Evolutionary conservation across 2,797 vertebrate genomes (phyloP).

Genomic region (Spheniscus humboldti): DNA sequence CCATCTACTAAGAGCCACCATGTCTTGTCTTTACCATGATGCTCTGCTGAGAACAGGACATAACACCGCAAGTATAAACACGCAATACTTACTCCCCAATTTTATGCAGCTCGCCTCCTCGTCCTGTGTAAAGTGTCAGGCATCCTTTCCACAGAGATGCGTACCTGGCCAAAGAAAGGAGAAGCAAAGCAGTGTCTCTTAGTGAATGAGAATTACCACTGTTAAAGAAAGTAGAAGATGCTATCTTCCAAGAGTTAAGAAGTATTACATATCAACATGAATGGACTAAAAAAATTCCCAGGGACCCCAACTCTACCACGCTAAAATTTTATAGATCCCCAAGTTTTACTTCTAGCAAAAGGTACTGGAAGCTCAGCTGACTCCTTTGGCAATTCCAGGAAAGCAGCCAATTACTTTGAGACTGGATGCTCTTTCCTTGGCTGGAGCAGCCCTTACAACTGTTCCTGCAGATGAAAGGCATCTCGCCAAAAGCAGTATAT

Average conservation of each 20-base stretch:
- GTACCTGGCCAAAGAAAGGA: constrained; percentile 76
- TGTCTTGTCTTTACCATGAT: neutral
- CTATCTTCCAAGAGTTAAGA: neutral
- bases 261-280: neutral
- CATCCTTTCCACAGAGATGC: constrained; percentile 98
- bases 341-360: neutral
- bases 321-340: neutral
- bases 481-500: neutral
- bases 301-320: neutral
- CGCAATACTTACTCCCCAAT: constrained; percentile 93
- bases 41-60: neutral
- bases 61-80: neutral
- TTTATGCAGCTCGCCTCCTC: constrained; percentile 96
- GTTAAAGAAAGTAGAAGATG: neutral
- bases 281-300: neutral
- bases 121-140: constrained; percentile 94
- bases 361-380: neutral
- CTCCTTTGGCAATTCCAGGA: neutral
- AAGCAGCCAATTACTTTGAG: neutral
- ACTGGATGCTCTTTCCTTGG: neutral
- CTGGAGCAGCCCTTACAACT: neutral
- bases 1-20: neutral
- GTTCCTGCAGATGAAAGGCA: neutral
- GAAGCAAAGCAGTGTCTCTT: neutral
- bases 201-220: neutral